Evolutionary conservation across 1,140 invertebrate species (phyloP).

Genomic region (Lucilia sericata): DNA sequence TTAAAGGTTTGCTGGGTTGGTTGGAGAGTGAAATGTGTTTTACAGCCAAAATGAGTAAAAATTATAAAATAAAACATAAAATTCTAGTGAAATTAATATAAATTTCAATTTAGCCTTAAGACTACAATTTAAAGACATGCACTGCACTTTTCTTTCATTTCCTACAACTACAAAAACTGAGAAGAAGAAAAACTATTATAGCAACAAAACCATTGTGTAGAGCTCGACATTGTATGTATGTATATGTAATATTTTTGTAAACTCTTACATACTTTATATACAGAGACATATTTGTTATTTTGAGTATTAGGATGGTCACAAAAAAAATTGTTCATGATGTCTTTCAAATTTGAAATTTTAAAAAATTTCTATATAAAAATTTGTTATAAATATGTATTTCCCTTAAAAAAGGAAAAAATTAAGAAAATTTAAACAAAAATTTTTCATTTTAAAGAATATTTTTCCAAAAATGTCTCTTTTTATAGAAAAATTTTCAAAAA

Average conservation of each 20-base stretch:
- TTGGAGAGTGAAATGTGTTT: neutral
- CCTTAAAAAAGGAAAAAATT: no score
- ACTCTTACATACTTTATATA: neutral
- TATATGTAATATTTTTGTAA: neutral
- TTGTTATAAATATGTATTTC: no score
- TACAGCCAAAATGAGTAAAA: neutral
- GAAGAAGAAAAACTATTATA: neutral
- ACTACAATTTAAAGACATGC: neutral
- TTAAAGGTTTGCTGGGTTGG: neutral
- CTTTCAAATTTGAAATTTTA: no score
- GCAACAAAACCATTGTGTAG: neutral
- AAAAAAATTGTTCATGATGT: neutral
- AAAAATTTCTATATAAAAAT: no score
- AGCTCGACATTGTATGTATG: neutral
- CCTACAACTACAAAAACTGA: neutral
- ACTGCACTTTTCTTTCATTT: slow-evolving; percentile 4
- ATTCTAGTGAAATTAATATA: neutral
- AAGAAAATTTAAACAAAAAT: no score
- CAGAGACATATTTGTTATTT: neutral
- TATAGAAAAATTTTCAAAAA: no score
- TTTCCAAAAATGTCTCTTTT: no score
- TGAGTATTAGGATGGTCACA: no score
- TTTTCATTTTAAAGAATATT: no score
- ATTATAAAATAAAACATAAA: neutral
- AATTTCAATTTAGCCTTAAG: slow-evolving; percentile 27